phyloP scores from a whole-genome alignment of 2,113 vertebrate genomes.

The Saccopteryx bilineata region DNA sequence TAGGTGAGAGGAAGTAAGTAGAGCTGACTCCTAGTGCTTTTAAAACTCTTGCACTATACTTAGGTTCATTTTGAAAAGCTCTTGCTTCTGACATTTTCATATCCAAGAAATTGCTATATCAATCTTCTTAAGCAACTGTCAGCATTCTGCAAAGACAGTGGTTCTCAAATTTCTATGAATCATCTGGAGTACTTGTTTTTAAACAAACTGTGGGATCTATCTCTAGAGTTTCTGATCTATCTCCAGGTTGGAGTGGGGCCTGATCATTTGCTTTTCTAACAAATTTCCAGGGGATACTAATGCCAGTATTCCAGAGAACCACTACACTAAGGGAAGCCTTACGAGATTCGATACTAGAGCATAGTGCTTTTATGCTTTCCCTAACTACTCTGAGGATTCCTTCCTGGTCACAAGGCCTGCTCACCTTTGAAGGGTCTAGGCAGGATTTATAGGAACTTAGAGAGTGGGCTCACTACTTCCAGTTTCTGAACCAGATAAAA shows the following conservation, averaged over 20 bases:
- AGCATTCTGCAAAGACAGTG: neutral
- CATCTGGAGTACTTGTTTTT: constrained; percentile 18
- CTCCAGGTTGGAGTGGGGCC: neutral
- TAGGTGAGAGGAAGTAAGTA: constrained; percentile 29
- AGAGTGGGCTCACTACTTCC: neutral
- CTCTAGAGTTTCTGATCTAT: neutral
- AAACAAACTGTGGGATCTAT: neutral
- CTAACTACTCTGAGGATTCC: neutral
- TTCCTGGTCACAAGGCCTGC: neutral
- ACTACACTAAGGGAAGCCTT: neutral
- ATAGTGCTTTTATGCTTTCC: neutral
- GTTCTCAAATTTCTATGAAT: constrained; percentile 15
- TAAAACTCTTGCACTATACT: constrained; percentile 6
- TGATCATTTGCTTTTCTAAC: constrained; percentile 34
- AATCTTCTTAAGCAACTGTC: neutral
- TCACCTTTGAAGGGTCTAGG: neutral
- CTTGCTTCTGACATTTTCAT: constrained; percentile 60
- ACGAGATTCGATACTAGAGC: neutral
- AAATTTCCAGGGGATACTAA: neutral
- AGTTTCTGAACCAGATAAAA: constrained; percentile 4
- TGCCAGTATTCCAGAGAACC: neutral
- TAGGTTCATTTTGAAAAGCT: constrained; percentile 56
- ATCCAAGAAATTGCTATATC: constrained; percentile 2
- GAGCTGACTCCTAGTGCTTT: constrained; percentile 1
- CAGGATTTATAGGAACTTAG: neutral